phyloP scores from a whole-genome alignment of 1,140 invertebrate genomes.

The Atta texana region DNA sequence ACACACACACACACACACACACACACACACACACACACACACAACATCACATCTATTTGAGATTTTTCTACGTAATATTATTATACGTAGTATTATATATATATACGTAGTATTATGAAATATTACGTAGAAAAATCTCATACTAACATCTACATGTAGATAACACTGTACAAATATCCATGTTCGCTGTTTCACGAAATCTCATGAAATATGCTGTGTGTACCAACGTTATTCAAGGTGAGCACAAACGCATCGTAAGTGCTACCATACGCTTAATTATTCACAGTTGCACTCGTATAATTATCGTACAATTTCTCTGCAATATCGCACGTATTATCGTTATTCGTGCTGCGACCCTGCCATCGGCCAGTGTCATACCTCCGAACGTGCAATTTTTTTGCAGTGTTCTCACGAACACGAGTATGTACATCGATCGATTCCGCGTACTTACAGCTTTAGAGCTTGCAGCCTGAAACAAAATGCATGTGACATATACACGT shows the following conservation, averaged over 20 bases:
- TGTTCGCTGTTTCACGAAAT: conserved; percentile 20
- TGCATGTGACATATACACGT: conserved; percentile 32
- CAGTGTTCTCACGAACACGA: conserved; percentile 42
- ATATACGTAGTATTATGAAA: too few species aligned
- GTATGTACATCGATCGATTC: conserved; percentile 50
- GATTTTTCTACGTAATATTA: conserved; percentile 20
- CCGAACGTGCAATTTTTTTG: conserved; percentile 61
- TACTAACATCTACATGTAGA: background rate
- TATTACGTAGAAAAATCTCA: too few species aligned
- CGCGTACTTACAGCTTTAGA: conserved; percentile 53
- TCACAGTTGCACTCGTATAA: conserved; percentile 56
- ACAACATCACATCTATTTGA: background rate
- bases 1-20: too few species aligned
- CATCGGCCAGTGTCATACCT: conserved; percentile 60
- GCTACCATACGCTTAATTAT: conserved; percentile 58
- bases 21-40: too few species aligned
- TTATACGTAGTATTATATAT: too few species aligned
- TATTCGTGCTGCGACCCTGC: conserved; percentile 43
- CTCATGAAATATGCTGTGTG: conserved; percentile 56
- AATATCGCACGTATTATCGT: conserved; percentile 48
- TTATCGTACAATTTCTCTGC: conserved; percentile 51
- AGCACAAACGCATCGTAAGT: conserved; percentile 48
- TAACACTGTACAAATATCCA: conserved; percentile 17
- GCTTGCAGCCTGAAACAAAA: conserved; percentile 46
- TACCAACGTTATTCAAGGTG: conserved; percentile 38